phyloP scores from a whole-genome alignment of 2,113 vertebrate genomes.

The Ardeotis arabs region DNA sequence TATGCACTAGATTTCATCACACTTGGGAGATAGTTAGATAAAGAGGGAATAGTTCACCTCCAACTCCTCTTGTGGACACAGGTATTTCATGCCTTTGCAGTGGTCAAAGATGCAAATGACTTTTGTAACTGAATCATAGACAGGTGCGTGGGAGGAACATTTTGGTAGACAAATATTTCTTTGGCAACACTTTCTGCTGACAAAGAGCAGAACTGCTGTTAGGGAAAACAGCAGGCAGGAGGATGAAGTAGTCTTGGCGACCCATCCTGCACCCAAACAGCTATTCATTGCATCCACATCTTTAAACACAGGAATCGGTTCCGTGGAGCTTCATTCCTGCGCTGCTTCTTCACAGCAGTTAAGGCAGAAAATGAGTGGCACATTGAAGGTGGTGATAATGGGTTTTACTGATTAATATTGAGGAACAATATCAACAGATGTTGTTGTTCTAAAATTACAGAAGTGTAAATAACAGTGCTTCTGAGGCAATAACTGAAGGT shows the following conservation, averaged over 20 bases:
- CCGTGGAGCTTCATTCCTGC: not conserved
- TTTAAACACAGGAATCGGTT: constrained; percentile 34
- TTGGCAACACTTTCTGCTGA: constrained; percentile 49
- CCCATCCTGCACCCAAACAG: not conserved
- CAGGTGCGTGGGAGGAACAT: not conserved
- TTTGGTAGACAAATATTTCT: constrained; percentile 61
- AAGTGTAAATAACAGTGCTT: not conserved
- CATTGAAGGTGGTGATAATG: not conserved
- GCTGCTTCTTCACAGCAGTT: accelerated
- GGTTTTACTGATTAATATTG: not conserved
- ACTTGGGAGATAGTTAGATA: not conserved
- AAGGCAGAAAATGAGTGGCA: not conserved
- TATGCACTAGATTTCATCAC: constrained; percentile 69
- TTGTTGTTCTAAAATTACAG: not conserved
- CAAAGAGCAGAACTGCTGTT: constrained; percentile 58
- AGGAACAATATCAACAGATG: not conserved
- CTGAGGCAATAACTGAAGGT: not conserved
- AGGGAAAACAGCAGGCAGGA: not conserved
- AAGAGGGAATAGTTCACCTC: not conserved
- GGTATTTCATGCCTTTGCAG: constrained; percentile 34
- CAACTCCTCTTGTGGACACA: constrained; percentile 6
- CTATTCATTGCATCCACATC: not conserved
- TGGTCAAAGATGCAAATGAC: constrained; percentile 57
- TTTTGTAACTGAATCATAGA: constrained; percentile 53
- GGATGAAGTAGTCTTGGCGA: constrained; percentile 37